Conservation (phyloP, 2,888 invertebrate genomes). For the Metalampra italica region DNA sequence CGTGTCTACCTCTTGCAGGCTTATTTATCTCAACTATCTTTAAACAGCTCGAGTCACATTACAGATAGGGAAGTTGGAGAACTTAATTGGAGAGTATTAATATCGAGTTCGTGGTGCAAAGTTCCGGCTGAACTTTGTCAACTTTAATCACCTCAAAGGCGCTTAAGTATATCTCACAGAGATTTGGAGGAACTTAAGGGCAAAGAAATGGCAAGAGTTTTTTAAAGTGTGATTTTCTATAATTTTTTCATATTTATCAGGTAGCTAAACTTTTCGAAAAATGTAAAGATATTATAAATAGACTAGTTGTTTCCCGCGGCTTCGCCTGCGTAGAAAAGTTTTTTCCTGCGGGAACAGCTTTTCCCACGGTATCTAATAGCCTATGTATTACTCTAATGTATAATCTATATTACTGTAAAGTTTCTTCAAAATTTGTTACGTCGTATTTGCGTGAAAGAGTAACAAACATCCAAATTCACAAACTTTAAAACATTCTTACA, state of each 20-base stretch:
- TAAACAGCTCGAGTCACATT: constrained; percentile 30
- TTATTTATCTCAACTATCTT: constrained; percentile 15
- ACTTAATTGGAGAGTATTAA: constrained; percentile 57
- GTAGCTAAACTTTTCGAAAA: no score
- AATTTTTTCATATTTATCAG: neutral
- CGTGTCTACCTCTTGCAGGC: neutral
- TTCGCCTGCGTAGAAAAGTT: no score
- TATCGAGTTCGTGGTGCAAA: constrained; percentile 50
- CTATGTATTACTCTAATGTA: no score
- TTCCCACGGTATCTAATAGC: no score
- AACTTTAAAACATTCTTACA: no score
- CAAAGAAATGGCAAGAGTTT: neutral
- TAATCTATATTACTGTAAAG: no score
- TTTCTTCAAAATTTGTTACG: no score
- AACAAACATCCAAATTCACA: no score
- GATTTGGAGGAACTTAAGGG: neutral
- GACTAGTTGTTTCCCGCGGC: no score
- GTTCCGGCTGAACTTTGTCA: constrained; percentile 37
- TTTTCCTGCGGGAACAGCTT: no score
- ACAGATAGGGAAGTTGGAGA: constrained; percentile 46
- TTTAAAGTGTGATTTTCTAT: neutral
- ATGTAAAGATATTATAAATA: no score
- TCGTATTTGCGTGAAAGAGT: no score
- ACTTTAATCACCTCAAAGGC: constrained; percentile 39
- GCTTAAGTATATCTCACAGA: constrained; percentile 14